phyloP scores from a whole-genome alignment of 2,888 invertebrate species.

The Lepidochitona cinerea region DNA sequence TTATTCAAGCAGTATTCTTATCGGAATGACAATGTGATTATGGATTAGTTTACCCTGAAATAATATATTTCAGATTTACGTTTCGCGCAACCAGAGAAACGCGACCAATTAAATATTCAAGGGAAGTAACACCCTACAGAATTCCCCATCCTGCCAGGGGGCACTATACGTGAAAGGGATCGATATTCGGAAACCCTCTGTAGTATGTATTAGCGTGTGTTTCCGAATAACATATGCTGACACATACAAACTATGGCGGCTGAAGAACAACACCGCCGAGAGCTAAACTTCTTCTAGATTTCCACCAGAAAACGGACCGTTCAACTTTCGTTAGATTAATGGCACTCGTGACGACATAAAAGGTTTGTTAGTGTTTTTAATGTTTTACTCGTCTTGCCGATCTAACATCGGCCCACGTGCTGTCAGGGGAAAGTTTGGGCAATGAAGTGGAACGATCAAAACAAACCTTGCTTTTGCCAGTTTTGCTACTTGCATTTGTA shows the following conservation, averaged over 20 bases:
- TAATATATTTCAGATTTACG: too few relatives aligned
- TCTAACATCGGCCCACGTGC: too few relatives aligned
- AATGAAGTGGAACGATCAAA: too few relatives aligned
- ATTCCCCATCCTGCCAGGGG: background rate
- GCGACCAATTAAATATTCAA: too few relatives aligned
- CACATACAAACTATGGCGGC: background rate
- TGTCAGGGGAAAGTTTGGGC: too few relatives aligned
- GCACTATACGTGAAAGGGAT: background rate
- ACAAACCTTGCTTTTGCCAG: too few relatives aligned
- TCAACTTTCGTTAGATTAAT: background rate
- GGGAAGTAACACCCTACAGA: background rate
- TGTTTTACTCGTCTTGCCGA: background rate
- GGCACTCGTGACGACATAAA: background rate
- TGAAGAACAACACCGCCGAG: conserved; percentile 1
- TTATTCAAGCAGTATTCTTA: too few relatives aligned
- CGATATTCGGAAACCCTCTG: background rate
- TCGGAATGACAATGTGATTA: too few relatives aligned
- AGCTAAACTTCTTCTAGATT: background rate
- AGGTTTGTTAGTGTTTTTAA: background rate
- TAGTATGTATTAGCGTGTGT: background rate
- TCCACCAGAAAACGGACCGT: background rate
- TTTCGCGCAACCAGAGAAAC: too few relatives aligned
- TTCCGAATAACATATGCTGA: background rate
- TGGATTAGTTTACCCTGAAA: too few relatives aligned
- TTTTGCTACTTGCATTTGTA: too few relatives aligned